Base-by-base conservation (phyloP, 2,888 invertebrate genomes). In the Sarcophaga subvicina region DNA sequence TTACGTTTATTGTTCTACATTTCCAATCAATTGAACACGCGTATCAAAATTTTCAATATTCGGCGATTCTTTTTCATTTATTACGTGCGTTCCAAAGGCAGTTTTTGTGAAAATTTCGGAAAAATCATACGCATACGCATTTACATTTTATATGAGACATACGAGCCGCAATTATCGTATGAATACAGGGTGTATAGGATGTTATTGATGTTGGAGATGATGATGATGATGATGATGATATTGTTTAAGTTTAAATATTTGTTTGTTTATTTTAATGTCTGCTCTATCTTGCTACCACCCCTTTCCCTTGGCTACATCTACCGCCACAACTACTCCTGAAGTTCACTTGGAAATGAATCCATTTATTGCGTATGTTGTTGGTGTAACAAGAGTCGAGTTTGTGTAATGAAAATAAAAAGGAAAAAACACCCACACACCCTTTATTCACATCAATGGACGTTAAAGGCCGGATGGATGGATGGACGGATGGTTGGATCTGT, bases 21-120 rank as follows among this genome's bases (percentile, higher is more conserved):
- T 91, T 90, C 89, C 92, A 91, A 92, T 90, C 92, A 90, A 91
- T 91, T 90, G 89, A 90, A 89, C 90, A 89, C 89, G 89, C 90
- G 77, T 87, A 84, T 72, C 83, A 87, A 81, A 80, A 76, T 70
- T 80, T 77, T 84, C 63, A 69, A 78, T 78, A 72, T 66, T 4
- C 12, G 17, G 17, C 54, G 54, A 54, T 54, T 54, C 5, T 25
- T 83, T 72, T 54, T 66, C 10, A 77, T 75, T 64, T 63, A 54
- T 10, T 64, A 66, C 80, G 49, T 72, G 64, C 37, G 22, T 79
- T 84, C 25, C 62, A 59, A 37, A 63, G 72, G 49, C 27, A 76
- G 73, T 72, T 75, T 59, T 80, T 45, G 66, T 62, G 22, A 20
- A 84, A 75, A 67, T 62, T 72, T 4, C 12, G 72, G 22, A 25